Conservation (phyloP, 1,140 invertebrate species). For the Trachymyrmex septentrionalis region DNA sequence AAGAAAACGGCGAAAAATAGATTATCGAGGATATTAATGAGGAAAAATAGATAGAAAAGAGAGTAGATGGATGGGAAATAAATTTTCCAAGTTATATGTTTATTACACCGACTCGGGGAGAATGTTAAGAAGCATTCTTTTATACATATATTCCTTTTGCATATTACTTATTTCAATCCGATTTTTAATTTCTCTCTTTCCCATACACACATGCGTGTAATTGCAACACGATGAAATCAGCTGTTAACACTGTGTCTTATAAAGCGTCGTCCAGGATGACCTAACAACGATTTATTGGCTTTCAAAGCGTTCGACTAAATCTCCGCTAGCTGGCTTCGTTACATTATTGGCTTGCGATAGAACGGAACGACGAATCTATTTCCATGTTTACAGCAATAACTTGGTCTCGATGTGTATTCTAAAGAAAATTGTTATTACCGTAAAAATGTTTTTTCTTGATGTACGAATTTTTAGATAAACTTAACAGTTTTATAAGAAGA, state of each 20-base stretch:
- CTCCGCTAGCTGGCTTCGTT: conserved; percentile 82
- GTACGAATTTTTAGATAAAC: background rate
- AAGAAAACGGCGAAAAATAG: conserved; percentile 14
- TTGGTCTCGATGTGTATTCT: conserved; percentile 38
- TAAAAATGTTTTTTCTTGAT: background rate
- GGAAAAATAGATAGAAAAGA: conserved; percentile 1
- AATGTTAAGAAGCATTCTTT: background rate
- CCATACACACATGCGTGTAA: no score
- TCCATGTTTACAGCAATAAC: conserved; percentile 64
- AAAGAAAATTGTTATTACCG: conserved; percentile 33
- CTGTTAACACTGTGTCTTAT: conserved; percentile 70
- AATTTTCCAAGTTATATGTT: conserved; percentile 35
- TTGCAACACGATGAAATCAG: conserved; percentile 41
- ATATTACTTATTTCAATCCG: conserved; percentile 1
- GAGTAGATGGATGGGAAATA: background rate
- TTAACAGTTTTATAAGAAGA: background rate
- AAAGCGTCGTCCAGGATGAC: conserved; percentile 83
- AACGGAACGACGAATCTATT: conserved; percentile 80
- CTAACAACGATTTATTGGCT: conserved; percentile 85
- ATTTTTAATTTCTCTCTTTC: background rate
- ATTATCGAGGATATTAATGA: conserved; percentile 44
- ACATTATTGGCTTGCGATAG: conserved; percentile 77
- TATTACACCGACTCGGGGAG: background rate
- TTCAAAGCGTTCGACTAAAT: conserved; percentile 83
- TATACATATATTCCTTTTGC: background rate